These are phyloP conservation scores for Ageneiosus marmoratus DNA, from an alignment of 2,113 vertebrate species.

Conservation along the genomic window DNA sequence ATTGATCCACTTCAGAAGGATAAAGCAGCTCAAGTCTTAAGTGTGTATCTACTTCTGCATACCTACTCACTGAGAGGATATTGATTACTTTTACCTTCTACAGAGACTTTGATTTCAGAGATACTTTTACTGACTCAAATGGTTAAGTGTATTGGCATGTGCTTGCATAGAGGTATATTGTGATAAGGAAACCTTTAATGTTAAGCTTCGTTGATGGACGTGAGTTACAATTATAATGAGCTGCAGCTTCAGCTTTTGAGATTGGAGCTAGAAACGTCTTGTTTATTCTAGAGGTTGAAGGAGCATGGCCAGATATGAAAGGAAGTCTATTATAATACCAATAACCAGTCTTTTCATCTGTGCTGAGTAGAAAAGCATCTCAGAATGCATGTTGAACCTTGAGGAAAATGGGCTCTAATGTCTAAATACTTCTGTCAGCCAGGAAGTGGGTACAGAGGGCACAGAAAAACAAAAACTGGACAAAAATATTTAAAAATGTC, in stretches of 20 bases:
- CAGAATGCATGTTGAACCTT: neutral
- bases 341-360: neutral
- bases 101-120: constrained; percentile 7
- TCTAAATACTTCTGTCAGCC: no score
- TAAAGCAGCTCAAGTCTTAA: constrained; percentile 3
- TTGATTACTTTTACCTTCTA: neutral
- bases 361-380: neutral
- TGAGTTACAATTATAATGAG: neutral
- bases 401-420: neutral
- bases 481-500: neutral
- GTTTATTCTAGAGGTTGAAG: neutral
- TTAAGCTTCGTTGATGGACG: neutral
- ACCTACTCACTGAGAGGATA: neutral
- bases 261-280: neutral
- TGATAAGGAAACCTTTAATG: neutral
- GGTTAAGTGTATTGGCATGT: neutral
- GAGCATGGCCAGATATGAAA: neutral
- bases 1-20: neutral
- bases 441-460: no score
- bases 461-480: neutral
- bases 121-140: constrained; percentile 6
- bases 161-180: neutral
- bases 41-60: neutral
- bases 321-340: neutral
- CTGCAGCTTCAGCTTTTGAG: neutral